These are phyloP conservation scores for Mugil cephalus DNA, from an alignment of 2,113 vertebrate genomes.

Conservation along the genomic window DNA sequence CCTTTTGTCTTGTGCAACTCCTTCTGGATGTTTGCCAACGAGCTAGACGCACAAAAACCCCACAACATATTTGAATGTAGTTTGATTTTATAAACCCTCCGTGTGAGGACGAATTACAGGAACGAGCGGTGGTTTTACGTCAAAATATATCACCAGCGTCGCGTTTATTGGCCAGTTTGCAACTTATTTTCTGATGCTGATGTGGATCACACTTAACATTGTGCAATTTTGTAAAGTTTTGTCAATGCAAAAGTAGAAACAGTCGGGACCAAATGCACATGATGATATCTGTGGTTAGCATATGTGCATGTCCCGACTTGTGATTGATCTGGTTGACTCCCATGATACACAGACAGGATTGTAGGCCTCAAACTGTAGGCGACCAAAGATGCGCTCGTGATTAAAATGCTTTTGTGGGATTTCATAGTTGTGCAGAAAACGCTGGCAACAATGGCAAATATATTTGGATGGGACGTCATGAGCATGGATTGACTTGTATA, in stretches of 20 bases:
- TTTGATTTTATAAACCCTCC: background rate
- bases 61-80: background rate
- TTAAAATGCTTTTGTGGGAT: background rate
- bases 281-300: background rate
- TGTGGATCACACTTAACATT: background rate
- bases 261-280: background rate
- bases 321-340: background rate
- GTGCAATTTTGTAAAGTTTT: background rate
- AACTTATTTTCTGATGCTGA: background rate
- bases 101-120: background rate
- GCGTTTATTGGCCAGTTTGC: background rate
- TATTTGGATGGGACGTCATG: background rate
- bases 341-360: background rate
- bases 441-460: background rate
- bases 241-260: background rate
- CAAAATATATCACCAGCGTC: background rate
- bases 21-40: background rate
- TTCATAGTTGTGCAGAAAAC: background rate
- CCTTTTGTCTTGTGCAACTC: background rate
- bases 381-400: background rate
- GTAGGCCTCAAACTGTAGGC: background rate
- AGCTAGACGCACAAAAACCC: background rate
- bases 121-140: too few relatives aligned
- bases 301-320: background rate
- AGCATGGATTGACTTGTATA: background rate